Conservation (phyloP, 2,888 invertebrate species). For the Idaea aversata region DNA sequence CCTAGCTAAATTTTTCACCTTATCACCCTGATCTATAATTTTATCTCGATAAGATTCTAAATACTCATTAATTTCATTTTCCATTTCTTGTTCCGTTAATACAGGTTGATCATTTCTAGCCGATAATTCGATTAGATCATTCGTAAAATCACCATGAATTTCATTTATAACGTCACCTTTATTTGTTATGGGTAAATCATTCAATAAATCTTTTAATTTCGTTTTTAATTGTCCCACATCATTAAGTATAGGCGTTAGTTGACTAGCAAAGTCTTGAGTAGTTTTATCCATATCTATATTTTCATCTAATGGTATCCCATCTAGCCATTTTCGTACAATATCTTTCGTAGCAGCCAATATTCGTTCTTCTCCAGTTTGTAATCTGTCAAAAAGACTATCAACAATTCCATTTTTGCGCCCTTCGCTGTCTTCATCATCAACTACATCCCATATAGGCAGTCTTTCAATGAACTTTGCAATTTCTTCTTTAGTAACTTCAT, state of each 20-base stretch:
- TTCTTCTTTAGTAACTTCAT: slow-evolving; percentile 28
- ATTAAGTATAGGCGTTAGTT: slow-evolving; percentile 27
- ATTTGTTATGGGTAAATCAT: slow-evolving; percentile 21
- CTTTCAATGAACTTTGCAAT: slow-evolving; percentile 33
- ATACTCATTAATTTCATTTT: slow-evolving; percentile 24
- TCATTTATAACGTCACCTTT: slow-evolving; percentile 15
- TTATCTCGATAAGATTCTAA: slow-evolving; percentile 20
- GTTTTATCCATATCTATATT: slow-evolving; percentile 21
- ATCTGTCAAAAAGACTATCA: slow-evolving; percentile 32
- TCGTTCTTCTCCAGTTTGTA: slow-evolving; percentile 21
- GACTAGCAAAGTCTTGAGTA: slow-evolving; percentile 25
- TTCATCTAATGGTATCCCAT: slow-evolving; percentile 25
- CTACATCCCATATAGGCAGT: slow-evolving; percentile 48
- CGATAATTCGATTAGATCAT: slow-evolving; percentile 16
- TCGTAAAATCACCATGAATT: slow-evolving; percentile 26
- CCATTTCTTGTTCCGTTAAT: slow-evolving; percentile 9
- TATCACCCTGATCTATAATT: not conserved
- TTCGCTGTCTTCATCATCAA: slow-evolving; percentile 28
- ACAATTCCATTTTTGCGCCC: slow-evolving; percentile 35
- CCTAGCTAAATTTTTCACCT: slow-evolving; percentile 23
- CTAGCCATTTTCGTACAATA: slow-evolving; percentile 29
- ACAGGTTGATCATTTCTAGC: slow-evolving; percentile 10
- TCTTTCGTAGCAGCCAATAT: slow-evolving; percentile 26
- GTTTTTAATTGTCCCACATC: slow-evolving; percentile 25
- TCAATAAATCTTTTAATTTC: slow-evolving; percentile 30